Percentiles rank a stretch among this genome's conserved stretches.
Conservation (phyloP, 2,113 vertebrate species). For the Cygnus atratus region DNA sequence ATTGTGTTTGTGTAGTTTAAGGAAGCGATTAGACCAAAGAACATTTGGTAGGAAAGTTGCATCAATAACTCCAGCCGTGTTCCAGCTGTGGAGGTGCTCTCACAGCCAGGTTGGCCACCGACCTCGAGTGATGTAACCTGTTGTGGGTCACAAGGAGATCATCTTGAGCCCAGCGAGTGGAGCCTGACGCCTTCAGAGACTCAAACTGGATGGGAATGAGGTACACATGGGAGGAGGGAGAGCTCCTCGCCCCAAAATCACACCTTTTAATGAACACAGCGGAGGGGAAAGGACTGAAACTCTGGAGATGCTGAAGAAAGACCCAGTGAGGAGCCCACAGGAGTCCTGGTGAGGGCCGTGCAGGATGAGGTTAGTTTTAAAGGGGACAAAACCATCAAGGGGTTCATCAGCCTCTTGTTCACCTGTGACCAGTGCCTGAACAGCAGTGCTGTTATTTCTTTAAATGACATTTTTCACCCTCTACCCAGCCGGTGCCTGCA, state of each 20-base stretch:
- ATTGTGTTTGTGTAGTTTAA: constrained; percentile 84
- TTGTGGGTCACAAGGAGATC: not conserved
- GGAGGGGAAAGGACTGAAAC: not conserved
- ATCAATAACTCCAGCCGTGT: constrained; percentile 53
- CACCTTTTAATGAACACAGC: rapidly evolving
- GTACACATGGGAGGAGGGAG: not conserved
- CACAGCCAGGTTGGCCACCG: not conserved
- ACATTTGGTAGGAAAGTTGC: constrained; percentile 72
- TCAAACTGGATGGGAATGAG: rapidly evolving
- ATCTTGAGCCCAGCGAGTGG: rapidly evolving
- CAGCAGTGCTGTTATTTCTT: not conserved
- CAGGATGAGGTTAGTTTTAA: not conserved
- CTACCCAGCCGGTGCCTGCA: not conserved
- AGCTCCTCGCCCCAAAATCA: not conserved
- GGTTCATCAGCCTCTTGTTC: not conserved
- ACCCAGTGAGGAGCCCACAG: not conserved
- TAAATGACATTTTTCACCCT: rapidly evolving
- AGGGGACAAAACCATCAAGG: not conserved
- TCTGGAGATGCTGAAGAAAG: not conserved
- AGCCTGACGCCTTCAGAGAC: not conserved
- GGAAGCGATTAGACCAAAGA: constrained; percentile 76
- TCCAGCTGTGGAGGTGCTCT: not conserved
- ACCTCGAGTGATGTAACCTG: not conserved
- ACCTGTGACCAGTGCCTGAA: not conserved
- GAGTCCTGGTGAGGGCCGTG: not conserved